Percentiles rank a stretch among this genome's conserved stretches.
These are phyloP conservation scores for Cantharis nigra DNA, from an alignment of 2,888 invertebrate genomes.

Conservation along the genomic window DNA sequence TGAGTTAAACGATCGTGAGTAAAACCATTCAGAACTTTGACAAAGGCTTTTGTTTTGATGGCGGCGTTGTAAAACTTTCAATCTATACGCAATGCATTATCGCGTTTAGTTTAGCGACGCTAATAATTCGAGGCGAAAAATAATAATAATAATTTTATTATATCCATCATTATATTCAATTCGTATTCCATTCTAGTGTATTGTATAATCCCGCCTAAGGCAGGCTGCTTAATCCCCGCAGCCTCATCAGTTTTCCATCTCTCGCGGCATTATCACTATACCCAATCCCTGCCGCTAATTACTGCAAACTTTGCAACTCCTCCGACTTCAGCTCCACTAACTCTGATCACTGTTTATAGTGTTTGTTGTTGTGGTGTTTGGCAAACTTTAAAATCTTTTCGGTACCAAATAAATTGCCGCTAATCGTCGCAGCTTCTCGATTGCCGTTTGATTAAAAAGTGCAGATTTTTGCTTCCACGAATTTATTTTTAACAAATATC, in stretches of 20 bases:
- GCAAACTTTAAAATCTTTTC: conserved; percentile 39
- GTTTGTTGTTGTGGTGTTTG: conserved; percentile 50
- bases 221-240: conserved; percentile 49
- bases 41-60: conserved; percentile 30
- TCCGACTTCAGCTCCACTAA: conserved; percentile 27
- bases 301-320: conserved; percentile 49
- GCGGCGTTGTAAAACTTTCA: conserved; percentile 15
- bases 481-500: conserved; percentile 34
- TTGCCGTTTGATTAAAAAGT: background rate
- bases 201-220: conserved; percentile 48
- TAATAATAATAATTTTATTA: background rate
- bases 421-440: background rate
- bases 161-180: conserved; percentile 44
- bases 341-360: conserved; percentile 49
- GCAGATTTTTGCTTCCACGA: background rate
- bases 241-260: conserved; percentile 54
- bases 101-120: conserved; percentile 4
- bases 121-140: conserved; percentile 20
- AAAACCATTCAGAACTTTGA: conserved; percentile 29
- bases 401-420: conserved; percentile 25
- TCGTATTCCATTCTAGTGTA: conserved; percentile 47
- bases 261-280: conserved; percentile 50
- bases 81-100: conserved; percentile 3
- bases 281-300: conserved; percentile 53
- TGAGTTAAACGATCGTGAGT: conserved; percentile 32